These are phyloP conservation scores for Malurus alboscapulatus DNA, from an alignment of 2,113 vertebrate species.

Conservation along the genomic window DNA sequence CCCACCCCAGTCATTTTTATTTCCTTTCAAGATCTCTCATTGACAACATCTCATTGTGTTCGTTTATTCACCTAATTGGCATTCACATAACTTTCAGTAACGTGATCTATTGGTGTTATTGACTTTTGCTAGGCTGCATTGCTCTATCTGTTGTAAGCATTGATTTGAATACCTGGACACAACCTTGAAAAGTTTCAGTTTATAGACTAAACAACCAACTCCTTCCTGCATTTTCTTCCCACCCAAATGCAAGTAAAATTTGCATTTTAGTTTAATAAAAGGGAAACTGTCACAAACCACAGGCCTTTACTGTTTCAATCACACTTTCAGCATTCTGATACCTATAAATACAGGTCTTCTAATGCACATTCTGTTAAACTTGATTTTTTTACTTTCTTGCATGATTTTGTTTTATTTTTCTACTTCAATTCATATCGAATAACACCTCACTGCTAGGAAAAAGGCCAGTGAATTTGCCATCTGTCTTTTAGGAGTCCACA, in stretches of 20 bases:
- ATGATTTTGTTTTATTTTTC: neutral
- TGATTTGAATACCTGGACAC: conserved; percentile 18
- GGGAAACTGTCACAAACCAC: neutral
- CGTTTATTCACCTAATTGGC: conserved; percentile 33
- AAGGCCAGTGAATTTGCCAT: neutral
- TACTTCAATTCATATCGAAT: neutral
- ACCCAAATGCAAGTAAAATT: neutral
- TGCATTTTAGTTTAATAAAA: neutral
- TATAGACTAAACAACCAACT: neutral
- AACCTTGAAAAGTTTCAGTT: conserved; percentile 46
- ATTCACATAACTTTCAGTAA: conserved; percentile 44
- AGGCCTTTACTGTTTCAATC: neutral
- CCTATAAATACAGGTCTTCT: neutral
- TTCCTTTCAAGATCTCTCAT: neutral
- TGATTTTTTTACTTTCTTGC: neutral
- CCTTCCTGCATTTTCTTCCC: neutral
- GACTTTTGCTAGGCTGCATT: conserved; percentile 13
- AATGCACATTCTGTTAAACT: neutral
- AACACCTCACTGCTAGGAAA: neutral
- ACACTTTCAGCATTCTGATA: neutral
- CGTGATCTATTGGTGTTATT: neutral
- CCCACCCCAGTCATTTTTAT: neutral
- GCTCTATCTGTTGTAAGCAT: neutral
- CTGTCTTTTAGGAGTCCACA: neutral
- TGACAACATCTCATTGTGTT: neutral